phyloP scores from a whole-genome alignment of 2,797 vertebrate species.

The Sphaeramia orbicularis region DNA sequence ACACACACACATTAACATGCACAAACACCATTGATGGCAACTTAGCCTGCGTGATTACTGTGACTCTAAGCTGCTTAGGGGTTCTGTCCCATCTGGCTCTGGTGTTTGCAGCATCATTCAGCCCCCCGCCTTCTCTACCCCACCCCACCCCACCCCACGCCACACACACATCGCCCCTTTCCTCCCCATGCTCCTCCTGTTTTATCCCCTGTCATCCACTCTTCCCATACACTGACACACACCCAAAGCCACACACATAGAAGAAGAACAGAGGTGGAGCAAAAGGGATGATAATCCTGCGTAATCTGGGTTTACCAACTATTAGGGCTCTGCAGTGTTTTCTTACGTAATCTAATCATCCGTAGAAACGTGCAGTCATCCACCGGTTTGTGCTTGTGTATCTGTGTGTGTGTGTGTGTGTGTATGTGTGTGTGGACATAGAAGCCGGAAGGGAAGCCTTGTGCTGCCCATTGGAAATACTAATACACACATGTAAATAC shows the following conservation, averaged over 20 bases:
- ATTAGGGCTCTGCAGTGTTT: conserved; percentile 80
- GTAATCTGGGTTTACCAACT: conserved; percentile 89
- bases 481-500: conserved; percentile 8
- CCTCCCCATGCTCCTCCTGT: conserved; percentile 36
- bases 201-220: conserved; percentile 56
- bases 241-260: conserved; percentile 23
- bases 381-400: conserved; percentile 48
- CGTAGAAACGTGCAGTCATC: conserved; percentile 78
- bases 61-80: conserved; percentile 88
- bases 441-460: conserved; percentile 64
- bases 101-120: conserved; percentile 83
- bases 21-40: conserved; percentile 80
- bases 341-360: conserved; percentile 85
- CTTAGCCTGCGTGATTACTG: conserved; percentile 86
- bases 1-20: conserved; percentile 32
- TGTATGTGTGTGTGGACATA: conserved; percentile 32
- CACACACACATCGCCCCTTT: conserved; percentile 36
- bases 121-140: not conserved
- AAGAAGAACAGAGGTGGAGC: conserved; percentile 74
- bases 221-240: conserved; percentile 24
- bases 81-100: conserved; percentile 87
- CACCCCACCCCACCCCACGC: conserved; percentile 1
- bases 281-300: conserved; percentile 80
- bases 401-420: conserved; percentile 35
- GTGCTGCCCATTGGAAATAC: not conserved